Evolutionary conservation across 2,797 vertebrate species (phyloP).

Genomic region (Girardinus metallicus): DNA sequence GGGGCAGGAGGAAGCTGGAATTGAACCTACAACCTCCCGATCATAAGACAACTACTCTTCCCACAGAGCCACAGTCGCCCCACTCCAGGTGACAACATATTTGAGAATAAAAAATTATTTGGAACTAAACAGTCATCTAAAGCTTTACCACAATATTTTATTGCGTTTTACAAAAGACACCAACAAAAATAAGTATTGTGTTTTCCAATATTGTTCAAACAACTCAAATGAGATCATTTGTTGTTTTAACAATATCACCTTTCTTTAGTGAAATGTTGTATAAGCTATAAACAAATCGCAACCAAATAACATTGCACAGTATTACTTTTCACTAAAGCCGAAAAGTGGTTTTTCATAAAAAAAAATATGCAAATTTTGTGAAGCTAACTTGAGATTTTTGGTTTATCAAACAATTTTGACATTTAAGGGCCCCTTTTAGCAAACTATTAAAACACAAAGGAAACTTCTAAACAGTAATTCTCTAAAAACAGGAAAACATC

Average conservation of each 20-base stretch:
- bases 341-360: too few relatives aligned
- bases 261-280: not conserved
- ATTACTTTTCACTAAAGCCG: not conserved
- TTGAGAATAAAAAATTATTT: not conserved
- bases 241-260: not conserved
- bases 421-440: not conserved
- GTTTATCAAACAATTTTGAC: not conserved
- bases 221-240: not conserved
- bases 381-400: not conserved
- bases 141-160: not conserved
- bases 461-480: constrained; percentile 1
- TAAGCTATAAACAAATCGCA: not conserved
- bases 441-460: not conserved
- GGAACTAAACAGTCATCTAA: not conserved
- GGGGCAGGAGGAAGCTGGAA: too few relatives aligned
- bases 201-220: not conserved
- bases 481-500: not conserved
- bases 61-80: too few relatives aligned
- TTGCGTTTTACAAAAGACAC: not conserved
- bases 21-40: too few relatives aligned
- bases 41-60: too few relatives aligned
- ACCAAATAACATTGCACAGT: not conserved
- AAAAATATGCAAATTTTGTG: not conserved
- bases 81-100: not conserved
- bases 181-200: not conserved